Evolutionary conservation across 2,113 vertebrate species (phyloP).

Genomic region (Uria aalge): DNA sequence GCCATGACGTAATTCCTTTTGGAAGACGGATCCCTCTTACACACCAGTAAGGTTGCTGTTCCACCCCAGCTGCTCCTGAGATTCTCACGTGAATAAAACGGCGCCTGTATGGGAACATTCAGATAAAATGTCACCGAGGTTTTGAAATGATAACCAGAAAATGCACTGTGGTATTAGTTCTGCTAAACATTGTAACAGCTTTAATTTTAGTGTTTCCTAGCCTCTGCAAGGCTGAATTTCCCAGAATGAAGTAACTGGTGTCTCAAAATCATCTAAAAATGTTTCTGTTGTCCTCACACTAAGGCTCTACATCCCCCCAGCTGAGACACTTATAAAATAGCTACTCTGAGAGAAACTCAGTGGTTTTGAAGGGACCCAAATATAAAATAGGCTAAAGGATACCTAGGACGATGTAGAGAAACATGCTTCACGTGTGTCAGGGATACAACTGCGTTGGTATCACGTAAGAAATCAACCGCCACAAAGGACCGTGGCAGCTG

Average conservation of each 20-base stretch:
- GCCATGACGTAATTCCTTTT: neutral
- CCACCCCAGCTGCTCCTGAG: neutral
- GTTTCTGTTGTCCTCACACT: neutral
- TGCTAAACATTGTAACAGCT: neutral
- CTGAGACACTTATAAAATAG: neutral
- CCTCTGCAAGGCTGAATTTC: conserved; percentile 24
- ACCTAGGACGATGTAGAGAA: neutral
- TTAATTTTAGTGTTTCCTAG: conserved; percentile 24
- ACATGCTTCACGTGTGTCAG: neutral
- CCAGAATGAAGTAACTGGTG: neutral
- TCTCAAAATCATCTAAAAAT: neutral
- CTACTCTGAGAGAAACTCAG: neutral
- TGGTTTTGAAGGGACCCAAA: conserved; percentile 4
- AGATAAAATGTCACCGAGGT: neutral
- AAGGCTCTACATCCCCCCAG: neutral
- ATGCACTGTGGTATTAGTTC: neutral
- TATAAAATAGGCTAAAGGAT: neutral
- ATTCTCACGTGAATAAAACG: neutral
- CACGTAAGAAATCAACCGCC: accelerated
- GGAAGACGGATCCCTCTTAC: neutral
- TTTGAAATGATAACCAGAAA: conserved; percentile 53
- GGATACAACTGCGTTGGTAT: neutral
- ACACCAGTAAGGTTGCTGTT: neutral
- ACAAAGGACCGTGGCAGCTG: neutral
- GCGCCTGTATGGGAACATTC: neutral